Percentiles rank a stretch among this genome's conserved stretches.
phyloP scores from a whole-genome alignment of 2,113 vertebrate species.

The Cololabis saira region DNA sequence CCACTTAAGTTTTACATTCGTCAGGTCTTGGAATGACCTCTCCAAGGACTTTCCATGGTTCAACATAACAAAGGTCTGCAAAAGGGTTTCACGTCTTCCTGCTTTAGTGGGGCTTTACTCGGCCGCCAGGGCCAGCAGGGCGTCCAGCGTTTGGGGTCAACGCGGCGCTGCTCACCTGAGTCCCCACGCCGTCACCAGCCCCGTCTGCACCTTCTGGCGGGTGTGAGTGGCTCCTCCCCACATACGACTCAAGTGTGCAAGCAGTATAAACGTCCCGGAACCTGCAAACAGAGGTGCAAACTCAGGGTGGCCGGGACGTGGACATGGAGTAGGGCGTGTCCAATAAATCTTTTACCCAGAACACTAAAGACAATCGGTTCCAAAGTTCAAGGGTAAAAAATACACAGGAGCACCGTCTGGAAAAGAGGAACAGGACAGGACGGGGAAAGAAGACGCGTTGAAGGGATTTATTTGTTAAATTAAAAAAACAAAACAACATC shows the following conservation, averaged over 20 bases:
- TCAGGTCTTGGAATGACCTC: constrained; percentile 46
- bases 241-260: constrained; percentile 81
- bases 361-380: constrained; percentile 70
- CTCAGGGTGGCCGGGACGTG: background rate
- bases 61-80: constrained; percentile 1
- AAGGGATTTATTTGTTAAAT: constrained; percentile 38
- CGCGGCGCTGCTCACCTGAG: constrained; percentile 70
- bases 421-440: constrained; percentile 29
- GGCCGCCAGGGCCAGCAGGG: no score
- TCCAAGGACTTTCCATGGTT: constrained; percentile 17
- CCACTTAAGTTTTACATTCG: constrained; percentile 56
- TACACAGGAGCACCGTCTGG: constrained; percentile 43
- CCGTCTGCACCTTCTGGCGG: constrained; percentile 83
- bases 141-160: background rate
- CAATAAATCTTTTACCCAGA: constrained; percentile 80
- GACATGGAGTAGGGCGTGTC: constrained; percentile 70
- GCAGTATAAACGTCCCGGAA: constrained; percentile 82
- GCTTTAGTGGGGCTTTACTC: background rate
- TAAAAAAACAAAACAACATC: constrained; percentile 4
- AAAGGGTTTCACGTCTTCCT: background rate
- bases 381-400: constrained; percentile 83
- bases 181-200: constrained; percentile 82
- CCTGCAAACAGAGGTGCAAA: constrained; percentile 61
- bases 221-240: constrained; percentile 78
- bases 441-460: constrained; percentile 31